These are phyloP conservation scores for Eospalax fontanierii DNA, from an alignment of 2,797 vertebrate species.

Conservation along the genomic window DNA sequence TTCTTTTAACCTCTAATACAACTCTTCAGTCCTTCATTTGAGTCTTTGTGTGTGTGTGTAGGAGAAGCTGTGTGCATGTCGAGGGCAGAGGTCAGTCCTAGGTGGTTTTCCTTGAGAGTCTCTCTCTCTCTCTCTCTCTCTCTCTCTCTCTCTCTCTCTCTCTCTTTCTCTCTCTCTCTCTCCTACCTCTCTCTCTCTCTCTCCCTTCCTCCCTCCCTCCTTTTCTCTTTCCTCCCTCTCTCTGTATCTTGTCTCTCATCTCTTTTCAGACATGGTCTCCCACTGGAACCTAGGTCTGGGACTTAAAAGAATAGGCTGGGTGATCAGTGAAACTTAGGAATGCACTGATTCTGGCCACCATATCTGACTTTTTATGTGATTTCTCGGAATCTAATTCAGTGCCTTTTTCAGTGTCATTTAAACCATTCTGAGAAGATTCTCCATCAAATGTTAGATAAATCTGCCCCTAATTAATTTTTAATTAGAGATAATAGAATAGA, in stretches of 20 bases:
- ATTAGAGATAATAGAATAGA: neutral
- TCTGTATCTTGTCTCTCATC: neutral
- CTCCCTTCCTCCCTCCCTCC: accelerated
- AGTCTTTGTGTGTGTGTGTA: neutral
- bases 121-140: neutral
- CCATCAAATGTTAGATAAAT: neutral
- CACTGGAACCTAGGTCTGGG: neutral
- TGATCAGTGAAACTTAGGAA: neutral
- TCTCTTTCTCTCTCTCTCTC: neutral
- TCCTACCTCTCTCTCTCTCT: neutral
- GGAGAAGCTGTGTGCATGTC: neutral
- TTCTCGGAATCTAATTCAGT: neutral
- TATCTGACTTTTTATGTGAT: neutral
- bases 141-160: neutral
- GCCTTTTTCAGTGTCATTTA: neutral
- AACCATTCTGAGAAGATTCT: neutral
- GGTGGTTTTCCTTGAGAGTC: neutral
- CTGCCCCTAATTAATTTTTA: neutral
- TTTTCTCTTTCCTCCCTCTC: neutral
- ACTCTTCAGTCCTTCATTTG: neutral
- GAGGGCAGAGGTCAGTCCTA: neutral
- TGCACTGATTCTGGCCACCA: neutral
- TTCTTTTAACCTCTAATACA: too few relatives aligned
- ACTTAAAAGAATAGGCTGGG: neutral
- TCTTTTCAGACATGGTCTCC: neutral